Evolutionary conservation across 1,140 invertebrate species (phyloP).

Genomic region (Himalopsyche phryganea): DNA sequence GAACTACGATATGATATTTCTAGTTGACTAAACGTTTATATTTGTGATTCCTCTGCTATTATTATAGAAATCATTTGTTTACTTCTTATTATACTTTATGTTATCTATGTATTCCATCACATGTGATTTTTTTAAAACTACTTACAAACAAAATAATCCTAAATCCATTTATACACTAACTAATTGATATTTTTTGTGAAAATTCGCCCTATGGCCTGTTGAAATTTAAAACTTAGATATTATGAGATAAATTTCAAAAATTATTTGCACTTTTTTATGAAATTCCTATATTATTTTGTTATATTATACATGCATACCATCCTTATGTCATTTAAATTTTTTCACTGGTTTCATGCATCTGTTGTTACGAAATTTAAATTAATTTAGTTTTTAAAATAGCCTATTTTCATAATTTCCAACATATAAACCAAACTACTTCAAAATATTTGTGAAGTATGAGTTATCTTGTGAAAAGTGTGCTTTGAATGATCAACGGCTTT

Average conservation of each 20-base stretch:
- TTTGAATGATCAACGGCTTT: no score
- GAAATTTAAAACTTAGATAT: neutral
- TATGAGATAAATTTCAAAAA: neutral
- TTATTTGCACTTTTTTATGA: constrained; percentile 8
- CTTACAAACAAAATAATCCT: neutral
- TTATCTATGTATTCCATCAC: no score
- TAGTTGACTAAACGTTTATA: no score
- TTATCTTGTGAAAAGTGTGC: no score
- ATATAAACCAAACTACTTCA: no score
- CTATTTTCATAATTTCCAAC: no score
- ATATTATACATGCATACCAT: neutral
- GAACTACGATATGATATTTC: no score
- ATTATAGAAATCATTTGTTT: no score
- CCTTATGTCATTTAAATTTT: constrained; percentile 1
- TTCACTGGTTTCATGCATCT: constrained; percentile 25
- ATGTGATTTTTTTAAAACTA: neutral
- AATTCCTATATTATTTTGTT: constrained; percentile 1
- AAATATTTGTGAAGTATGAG: no score
- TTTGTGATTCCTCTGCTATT: no score
- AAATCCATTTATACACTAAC: constrained; percentile 17
- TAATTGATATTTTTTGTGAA: constrained; percentile 1
- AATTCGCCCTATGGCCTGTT: constrained; percentile 3
- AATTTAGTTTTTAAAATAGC: no score
- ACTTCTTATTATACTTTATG: no score
- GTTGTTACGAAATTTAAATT: constrained; percentile 14